Base-by-base conservation (phyloP, 2,113 vertebrate species). In the Oreochromis spilurus region DNA sequence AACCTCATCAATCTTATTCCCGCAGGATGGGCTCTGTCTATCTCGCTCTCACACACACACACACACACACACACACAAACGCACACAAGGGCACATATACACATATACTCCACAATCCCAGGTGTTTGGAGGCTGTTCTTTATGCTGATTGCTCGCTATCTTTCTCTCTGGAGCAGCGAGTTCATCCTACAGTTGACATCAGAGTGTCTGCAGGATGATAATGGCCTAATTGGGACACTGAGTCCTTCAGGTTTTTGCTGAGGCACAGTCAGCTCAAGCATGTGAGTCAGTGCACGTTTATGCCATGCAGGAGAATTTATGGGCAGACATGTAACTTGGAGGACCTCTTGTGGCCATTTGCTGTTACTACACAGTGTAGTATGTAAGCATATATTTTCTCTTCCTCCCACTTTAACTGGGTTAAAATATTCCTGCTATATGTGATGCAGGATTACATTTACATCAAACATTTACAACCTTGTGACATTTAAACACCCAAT, bases 1-100 rank as follows among this genome's bases (percentile, higher is more conserved):
- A 91, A 78, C 93, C 92, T 94, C 94, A 94, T 95, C 94, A 93
- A 94, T 94, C 94, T 92, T 90, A 88, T 90, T 86, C 92, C 92
- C 55, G 4, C 87, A 90, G 92, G 92, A 92, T 72, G 19, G 62
- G 58, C 81, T n/a, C 87, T 52, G 90, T 79, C 88, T 82, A 93
- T 70, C 88, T 55, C 24, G 3, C 65, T 81, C 88, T 48, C 83
- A 60, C 31, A 83, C 82, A 57, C 84, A 72, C 79, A 40, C 21
- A 45, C 13, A 29, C 85, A 60, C 87, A 84, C 81, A 87, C 80
- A 16, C 31, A 55, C 79, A 65, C 85, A 57, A 2, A 36, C 2
- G 0, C 85, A 79, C 81, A 55, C 5, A 50, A 5, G 14, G 19
- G 7, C 80, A 77, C 19, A 38, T 79, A 82, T 79, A 80, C 83